phyloP scores from a whole-genome alignment of 2,113 vertebrate species.

The Fulmarus glacialis region DNA sequence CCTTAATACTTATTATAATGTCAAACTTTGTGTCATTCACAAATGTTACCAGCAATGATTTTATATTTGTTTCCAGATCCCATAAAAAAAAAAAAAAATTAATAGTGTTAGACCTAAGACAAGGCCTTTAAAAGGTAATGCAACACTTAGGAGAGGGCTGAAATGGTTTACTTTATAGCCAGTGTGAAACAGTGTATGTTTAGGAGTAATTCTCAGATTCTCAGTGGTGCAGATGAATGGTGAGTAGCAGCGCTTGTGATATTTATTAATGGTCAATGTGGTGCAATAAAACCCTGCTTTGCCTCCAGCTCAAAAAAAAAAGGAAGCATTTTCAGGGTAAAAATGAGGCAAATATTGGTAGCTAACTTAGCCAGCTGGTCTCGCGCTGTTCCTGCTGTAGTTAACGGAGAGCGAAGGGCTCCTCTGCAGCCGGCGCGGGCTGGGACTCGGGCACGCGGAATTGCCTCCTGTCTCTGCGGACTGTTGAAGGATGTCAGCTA shows the following conservation, averaged over 20 bases:
- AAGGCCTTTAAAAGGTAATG: background rate
- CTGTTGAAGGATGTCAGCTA: background rate
- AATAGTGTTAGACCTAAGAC: background rate
- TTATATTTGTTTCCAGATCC: background rate
- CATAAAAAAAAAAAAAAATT: background rate
- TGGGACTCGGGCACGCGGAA: background rate
- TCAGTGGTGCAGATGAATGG: background rate
- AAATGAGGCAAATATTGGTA: background rate
- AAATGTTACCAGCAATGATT: background rate
- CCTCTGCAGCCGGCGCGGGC: background rate
- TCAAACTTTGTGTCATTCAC: slow-evolving; percentile 6
- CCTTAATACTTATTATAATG: background rate
- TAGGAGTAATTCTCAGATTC: background rate
- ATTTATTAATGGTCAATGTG: background rate
- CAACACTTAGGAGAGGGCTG: background rate
- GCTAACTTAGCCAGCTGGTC: background rate
- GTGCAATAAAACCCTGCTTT: background rate
- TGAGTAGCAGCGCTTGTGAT: background rate
- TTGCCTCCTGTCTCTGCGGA: background rate
- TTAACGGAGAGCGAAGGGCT: background rate
- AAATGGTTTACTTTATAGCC: background rate
- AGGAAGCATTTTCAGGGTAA: background rate
- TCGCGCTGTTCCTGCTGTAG: background rate
- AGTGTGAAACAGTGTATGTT: background rate
- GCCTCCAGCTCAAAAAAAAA: background rate